Evolutionary conservation across 2,797 vertebrate genomes (phyloP).

Genomic region (Falco berigora): DNA sequence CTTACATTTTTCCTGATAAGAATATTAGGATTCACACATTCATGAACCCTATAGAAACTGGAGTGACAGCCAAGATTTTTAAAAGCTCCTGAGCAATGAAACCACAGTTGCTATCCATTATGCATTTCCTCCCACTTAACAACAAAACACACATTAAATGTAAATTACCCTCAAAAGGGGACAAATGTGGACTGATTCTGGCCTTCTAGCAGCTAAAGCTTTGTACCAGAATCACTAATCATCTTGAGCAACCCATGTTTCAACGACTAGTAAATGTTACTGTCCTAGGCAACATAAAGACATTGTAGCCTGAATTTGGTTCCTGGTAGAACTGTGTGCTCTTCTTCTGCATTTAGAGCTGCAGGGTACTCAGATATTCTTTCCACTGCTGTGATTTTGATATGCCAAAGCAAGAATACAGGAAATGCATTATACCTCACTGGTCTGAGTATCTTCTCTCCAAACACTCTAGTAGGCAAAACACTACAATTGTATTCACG

Average conservation of each 20-base stretch:
- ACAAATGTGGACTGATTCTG: neutral
- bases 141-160: neutral
- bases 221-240: neutral
- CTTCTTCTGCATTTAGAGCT: neutral
- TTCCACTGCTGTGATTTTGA: neutral
- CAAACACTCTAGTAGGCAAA: neutral
- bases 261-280: neutral
- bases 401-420: neutral
- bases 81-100: neutral
- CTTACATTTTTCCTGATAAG: constrained; percentile 1
- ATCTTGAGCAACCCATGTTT: neutral
- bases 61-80: neutral
- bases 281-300: neutral
- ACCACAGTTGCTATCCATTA: neutral
- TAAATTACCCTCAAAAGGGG: constrained; percentile 4
- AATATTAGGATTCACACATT: neutral
- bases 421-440: neutral
- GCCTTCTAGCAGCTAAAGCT: neutral
- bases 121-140: neutral
- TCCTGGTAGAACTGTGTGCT: neutral
- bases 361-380: neutral
- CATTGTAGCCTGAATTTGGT: neutral
- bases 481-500: neutral
- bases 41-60: neutral
- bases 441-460: neutral